These are phyloP conservation scores for Mus pahari DNA, from an alignment of 2,113 vertebrate genomes.

Conservation along the genomic window DNA sequence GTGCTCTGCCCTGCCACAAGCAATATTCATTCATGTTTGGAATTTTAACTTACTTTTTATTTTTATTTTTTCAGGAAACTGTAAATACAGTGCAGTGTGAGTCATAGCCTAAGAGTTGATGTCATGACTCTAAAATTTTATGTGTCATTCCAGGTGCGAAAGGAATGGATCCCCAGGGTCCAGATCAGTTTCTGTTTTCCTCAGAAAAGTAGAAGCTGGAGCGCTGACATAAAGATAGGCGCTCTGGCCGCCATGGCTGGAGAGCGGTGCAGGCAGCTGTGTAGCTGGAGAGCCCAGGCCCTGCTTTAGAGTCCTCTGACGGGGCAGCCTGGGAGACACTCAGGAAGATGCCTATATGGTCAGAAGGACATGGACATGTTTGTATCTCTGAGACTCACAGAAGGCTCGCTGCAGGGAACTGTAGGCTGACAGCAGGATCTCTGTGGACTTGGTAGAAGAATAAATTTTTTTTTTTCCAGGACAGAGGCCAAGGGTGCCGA, in stretches of 20 bases:
- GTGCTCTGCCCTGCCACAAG: background rate
- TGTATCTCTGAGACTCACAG: background rate
- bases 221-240: background rate
- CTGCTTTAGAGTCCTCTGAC: background rate
- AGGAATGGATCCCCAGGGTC: background rate
- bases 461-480: background rate
- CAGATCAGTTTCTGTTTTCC: background rate
- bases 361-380: no score
- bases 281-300: background rate
- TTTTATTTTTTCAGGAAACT: background rate
- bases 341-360: background rate
- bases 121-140: constrained; percentile 29
- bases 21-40: background rate
- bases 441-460: background rate
- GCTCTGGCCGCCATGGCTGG: background rate
- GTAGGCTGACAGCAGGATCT: background rate
- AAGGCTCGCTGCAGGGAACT: background rate
- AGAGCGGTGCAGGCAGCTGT: background rate
- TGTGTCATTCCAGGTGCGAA: background rate
- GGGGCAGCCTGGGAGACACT: background rate
- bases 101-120: background rate
- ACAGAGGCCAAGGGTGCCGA: background rate
- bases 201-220: background rate
- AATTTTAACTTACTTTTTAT: background rate
- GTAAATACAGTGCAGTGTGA: background rate